A percentile compares a stretch with the other conserved stretches of the same genome.
Conservation (phyloP, 2,113 vertebrate species). For the Rhombomys opimus region DNA sequence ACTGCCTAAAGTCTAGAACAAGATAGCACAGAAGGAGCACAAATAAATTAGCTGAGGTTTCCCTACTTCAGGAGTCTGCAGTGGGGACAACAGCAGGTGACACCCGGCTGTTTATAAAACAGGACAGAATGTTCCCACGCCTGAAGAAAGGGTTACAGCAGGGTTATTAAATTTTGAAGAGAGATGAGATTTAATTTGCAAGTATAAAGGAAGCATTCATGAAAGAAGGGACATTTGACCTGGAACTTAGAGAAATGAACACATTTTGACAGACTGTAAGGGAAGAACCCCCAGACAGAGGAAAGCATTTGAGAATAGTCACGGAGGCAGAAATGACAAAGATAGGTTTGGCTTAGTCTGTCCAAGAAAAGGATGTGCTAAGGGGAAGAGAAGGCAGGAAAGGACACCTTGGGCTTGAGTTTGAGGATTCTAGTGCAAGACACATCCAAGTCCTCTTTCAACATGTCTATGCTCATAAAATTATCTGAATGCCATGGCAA, state of each 20-base stretch:
- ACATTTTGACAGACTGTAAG: conserved; percentile 57
- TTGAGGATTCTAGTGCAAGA: background rate
- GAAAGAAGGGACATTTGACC: conserved; percentile 51
- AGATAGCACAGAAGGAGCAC: conserved; percentile 35
- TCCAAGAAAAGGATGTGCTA: background rate
- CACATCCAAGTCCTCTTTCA: conserved; percentile 47
- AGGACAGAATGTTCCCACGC: background rate
- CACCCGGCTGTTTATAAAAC: background rate
- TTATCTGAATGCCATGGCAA: conserved; percentile 40
- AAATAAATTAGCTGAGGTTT: background rate
- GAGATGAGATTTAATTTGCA: conserved; percentile 61
- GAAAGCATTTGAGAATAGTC: conserved; percentile 40
- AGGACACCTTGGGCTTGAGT: background rate
- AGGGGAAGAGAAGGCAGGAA: conserved; percentile 39
- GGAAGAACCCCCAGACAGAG: conserved; percentile 31
- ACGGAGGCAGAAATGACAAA: conserved; percentile 50
- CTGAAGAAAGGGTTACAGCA: conserved; percentile 53
- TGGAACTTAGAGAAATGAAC: conserved; percentile 42
- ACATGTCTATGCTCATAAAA: background rate
- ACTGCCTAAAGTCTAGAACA: background rate
- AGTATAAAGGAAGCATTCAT: conserved; percentile 31
- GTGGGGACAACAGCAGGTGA: background rate
- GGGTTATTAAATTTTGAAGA: conserved; percentile 18
- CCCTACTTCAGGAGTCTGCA: background rate
- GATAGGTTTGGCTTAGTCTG: conserved; percentile 14